Conservation (phyloP, 2,113 vertebrate genomes). For the Mesembrinibis cayennensis region DNA sequence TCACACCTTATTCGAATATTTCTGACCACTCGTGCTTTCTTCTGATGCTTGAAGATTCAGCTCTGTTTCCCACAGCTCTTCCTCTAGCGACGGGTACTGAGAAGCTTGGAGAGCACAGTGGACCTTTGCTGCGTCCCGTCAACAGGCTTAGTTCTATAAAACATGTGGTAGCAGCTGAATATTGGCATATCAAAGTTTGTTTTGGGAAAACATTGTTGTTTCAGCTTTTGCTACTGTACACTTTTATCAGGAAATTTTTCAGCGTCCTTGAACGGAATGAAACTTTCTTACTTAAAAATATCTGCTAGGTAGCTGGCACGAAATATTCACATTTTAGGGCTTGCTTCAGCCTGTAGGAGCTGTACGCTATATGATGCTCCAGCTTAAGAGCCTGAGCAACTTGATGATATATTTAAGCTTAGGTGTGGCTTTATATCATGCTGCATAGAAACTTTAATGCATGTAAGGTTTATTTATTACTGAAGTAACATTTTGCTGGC, state of each 20-base stretch:
- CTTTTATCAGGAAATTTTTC: background rate
- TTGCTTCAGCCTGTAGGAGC: background rate
- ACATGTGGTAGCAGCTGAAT: background rate
- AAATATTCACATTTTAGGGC: background rate
- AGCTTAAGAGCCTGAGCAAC: background rate
- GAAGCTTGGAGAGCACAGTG: background rate
- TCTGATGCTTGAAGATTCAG: background rate
- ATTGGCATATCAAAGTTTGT: background rate
- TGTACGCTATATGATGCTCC: accelerated
- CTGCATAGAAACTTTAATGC: accelerated
- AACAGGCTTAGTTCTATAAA: background rate
- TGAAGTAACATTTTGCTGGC: background rate
- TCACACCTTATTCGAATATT: background rate
- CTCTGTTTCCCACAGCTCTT: background rate
- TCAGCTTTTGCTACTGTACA: background rate
- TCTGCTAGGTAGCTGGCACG: background rate
- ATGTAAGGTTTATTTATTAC: accelerated
- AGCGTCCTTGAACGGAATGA: background rate
- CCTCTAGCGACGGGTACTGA: accelerated
- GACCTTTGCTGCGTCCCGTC: background rate
- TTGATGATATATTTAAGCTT: background rate
- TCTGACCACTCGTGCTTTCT: background rate
- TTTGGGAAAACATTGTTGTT: accelerated
- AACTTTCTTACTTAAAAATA: background rate
- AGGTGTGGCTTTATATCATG: background rate